These are phyloP conservation scores for Aporophyla nigra DNA, from an alignment of 2,888 invertebrate species.

Conservation along the genomic window DNA sequence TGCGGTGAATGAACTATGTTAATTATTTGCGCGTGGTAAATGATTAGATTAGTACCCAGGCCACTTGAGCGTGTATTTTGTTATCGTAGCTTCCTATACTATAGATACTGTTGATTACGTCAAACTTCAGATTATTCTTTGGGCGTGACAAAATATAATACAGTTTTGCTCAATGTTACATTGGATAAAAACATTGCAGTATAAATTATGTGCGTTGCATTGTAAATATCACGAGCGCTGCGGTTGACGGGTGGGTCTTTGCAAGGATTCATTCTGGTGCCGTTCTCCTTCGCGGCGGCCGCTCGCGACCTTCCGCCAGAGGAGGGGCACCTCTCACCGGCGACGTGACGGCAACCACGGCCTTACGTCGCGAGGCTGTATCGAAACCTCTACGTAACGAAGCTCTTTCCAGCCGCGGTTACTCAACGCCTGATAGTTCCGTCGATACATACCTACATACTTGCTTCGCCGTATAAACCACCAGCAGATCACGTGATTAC, in stretches of 20 bases:
- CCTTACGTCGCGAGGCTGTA: slow-evolving; percentile 90
- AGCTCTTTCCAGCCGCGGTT: slow-evolving; percentile 88
- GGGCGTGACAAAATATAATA: slow-evolving; percentile 54
- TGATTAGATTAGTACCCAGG: slow-evolving; percentile 82
- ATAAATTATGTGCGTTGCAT: slow-evolving; percentile 67
- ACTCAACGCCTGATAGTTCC: slow-evolving; percentile 89
- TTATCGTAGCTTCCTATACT: slow-evolving; percentile 77
- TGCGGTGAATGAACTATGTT: slow-evolving; percentile 84
- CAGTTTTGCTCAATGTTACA: slow-evolving; percentile 52
- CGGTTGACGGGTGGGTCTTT: slow-evolving; percentile 77
- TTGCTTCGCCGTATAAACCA: slow-evolving; percentile 80
- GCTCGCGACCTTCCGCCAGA: slow-evolving; percentile 88
- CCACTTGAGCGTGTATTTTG: slow-evolving; percentile 76
- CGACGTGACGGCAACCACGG: slow-evolving; percentile 90
- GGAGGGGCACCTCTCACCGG: slow-evolving; percentile 90
- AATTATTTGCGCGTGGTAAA: slow-evolving; percentile 79
- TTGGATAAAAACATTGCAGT: slow-evolving; percentile 55
- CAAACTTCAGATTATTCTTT: slow-evolving; percentile 62
- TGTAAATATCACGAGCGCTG: slow-evolving; percentile 69
- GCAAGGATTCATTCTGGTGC: slow-evolving; percentile 88
- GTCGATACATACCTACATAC: slow-evolving; percentile 85
- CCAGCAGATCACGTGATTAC: slow-evolving; percentile 86
- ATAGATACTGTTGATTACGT: slow-evolving; percentile 74
- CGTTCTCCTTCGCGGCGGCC: slow-evolving; percentile 87
- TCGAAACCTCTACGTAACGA: slow-evolving; percentile 90